Conservation (phyloP, 2,113 vertebrate species). For the Atlantisia rogersi region DNA sequence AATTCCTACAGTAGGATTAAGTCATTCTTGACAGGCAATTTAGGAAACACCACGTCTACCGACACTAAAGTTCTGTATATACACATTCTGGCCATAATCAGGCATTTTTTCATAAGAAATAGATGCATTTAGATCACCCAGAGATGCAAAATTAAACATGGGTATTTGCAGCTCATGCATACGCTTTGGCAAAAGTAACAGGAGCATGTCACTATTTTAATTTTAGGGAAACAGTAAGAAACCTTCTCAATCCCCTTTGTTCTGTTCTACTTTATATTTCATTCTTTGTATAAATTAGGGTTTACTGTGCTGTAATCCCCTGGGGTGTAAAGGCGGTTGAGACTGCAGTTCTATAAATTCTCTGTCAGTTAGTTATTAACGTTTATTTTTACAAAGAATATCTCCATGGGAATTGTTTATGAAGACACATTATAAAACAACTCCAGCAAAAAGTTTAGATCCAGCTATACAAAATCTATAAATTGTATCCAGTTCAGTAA, state of each 20-base stretch:
- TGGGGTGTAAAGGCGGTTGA: neutral
- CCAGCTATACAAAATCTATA: slow-evolving; percentile 16
- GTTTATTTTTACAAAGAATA: slow-evolving; percentile 50
- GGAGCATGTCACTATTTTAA: neutral
- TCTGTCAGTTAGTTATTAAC: slow-evolving; percentile 41
- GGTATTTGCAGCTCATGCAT: rapidly evolving
- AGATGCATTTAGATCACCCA: neutral
- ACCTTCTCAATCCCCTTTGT: neutral
- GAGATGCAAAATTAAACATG: neutral
- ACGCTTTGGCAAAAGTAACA: neutral
- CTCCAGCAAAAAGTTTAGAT: slow-evolving; percentile 33
- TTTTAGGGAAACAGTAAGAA: neutral
- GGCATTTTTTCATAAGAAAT: neutral
- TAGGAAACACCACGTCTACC: neutral
- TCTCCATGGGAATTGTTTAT: slow-evolving; percentile 49
- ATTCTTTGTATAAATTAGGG: slow-evolving; percentile 4
- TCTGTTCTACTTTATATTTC: neutral
- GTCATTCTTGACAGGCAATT: slow-evolving; percentile 3
- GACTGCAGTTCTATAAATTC: slow-evolving; percentile 37
- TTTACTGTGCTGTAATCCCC: neutral
- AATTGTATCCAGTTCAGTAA: neutral
- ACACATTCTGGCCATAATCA: neutral
- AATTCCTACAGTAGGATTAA: slow-evolving; percentile 9
- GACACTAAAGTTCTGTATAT: rapidly evolving
- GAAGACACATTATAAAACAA: slow-evolving; percentile 61